Conservation (phyloP, 1,140 invertebrate genomes). For the Dendrolimus kikuchii region DNA sequence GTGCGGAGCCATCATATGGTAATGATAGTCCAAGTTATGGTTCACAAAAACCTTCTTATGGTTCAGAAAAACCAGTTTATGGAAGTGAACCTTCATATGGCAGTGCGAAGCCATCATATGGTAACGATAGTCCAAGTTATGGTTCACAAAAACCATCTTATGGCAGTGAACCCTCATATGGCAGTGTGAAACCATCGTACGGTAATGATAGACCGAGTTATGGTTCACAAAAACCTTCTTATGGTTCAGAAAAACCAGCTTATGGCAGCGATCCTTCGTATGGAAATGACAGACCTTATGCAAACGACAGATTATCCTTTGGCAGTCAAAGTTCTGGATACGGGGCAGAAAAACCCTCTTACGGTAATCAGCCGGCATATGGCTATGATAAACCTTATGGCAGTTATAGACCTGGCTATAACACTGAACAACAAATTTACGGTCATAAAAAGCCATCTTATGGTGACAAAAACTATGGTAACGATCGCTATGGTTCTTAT, state of each 20-base stretch:
- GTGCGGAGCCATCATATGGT: neutral
- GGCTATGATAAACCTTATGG: no score
- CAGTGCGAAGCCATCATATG: constrained; percentile 7
- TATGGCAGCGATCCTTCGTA: no score
- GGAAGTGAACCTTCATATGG: constrained; percentile 14
- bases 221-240: no score
- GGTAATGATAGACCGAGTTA: no score
- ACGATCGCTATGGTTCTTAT: neutral
- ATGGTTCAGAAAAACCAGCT: no score
- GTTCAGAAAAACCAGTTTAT: neutral
- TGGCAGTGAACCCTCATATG: constrained; percentile 4
- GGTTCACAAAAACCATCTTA: constrained; percentile 4
- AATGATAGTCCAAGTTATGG: neutral
- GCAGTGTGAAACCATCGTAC: neutral
- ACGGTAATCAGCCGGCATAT: no score
- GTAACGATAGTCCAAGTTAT: neutral
- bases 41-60: constrained; percentile 5
- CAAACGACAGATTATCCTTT: no score
- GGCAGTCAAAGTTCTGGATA: constrained; percentile 3
- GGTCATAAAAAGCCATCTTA: constrained; percentile 7
- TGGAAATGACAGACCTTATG: no score
- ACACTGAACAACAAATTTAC: neutral
- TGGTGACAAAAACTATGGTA: neutral
- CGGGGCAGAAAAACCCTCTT: no score
- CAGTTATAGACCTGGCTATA: no score